These are phyloP conservation scores for Scaptomyza reducta DNA, from an alignment of 2,888 invertebrate species.

Conservation along the genomic window DNA sequence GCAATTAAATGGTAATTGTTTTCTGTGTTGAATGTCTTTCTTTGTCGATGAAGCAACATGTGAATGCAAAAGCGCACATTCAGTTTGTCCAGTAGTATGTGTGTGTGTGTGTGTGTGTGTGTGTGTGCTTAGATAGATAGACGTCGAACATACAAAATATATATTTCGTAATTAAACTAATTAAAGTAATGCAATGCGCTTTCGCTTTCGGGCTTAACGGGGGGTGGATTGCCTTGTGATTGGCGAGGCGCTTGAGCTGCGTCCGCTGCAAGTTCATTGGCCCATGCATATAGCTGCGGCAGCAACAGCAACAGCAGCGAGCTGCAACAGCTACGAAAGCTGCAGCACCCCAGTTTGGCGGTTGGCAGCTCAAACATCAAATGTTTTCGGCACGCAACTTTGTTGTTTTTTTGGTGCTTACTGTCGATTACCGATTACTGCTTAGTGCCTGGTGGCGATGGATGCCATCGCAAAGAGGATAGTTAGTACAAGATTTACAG, in stretches of 20 bases:
- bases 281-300: constrained; percentile 14
- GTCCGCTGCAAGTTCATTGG: constrained; percentile 54
- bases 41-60: constrained; percentile 13
- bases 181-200: constrained; percentile 71
- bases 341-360: constrained; percentile 8
- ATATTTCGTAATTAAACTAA: constrained; percentile 67
- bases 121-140: constrained; percentile 1
- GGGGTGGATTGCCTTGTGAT: constrained; percentile 38
- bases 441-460: constrained; percentile 18
- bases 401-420: constrained; percentile 28
- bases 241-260: constrained; percentile 44
- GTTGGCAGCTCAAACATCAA: constrained; percentile 45
- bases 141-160: constrained; percentile 1
- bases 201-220: constrained; percentile 58
- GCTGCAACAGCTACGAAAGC: not conserved
- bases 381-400: constrained; percentile 66
- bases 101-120: not conserved
- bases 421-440: constrained; percentile 4
- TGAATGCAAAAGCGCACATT: constrained; percentile 37
- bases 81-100: constrained; percentile 26
- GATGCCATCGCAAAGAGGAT: constrained; percentile 7
- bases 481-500: constrained; percentile 8
- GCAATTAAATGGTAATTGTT: constrained; percentile 37
- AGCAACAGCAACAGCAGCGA: constrained; percentile 1
- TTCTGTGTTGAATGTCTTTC: constrained; percentile 10